Conservation (phyloP, 1,140 invertebrate species). For the Calephelis virginiensis region DNA sequence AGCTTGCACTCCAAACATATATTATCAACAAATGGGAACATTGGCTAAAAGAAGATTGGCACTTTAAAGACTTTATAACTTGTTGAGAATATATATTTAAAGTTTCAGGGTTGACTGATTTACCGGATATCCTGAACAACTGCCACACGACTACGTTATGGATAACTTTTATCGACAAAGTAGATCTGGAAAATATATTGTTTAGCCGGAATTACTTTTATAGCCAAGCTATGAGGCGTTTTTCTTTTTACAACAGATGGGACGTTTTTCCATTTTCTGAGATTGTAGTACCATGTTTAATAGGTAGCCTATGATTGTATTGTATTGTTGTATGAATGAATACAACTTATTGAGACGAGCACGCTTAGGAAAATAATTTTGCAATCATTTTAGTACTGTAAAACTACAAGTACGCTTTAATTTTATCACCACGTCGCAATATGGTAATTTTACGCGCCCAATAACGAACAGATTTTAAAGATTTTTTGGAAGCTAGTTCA, state of each 20-base stretch:
- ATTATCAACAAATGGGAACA: neutral
- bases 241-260: neutral
- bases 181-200: neutral
- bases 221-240: neutral
- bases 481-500: too few relatives aligned
- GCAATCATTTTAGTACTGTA: too few relatives aligned
- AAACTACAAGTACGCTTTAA: too few relatives aligned
- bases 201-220: neutral
- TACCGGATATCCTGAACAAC: conserved; percentile 1
- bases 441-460: too few relatives aligned
- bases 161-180: neutral
- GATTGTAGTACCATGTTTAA: too few relatives aligned
- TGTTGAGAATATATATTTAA: neutral
- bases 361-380: too few relatives aligned
- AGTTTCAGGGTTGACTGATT: neutral
- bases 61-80: neutral
- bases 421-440: too few relatives aligned
- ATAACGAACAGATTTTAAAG: too few relatives aligned
- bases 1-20: neutral
- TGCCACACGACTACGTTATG: neutral
- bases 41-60: neutral
- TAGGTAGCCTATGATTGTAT: too few relatives aligned
- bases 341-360: too few relatives aligned
- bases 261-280: too few relatives aligned
- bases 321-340: too few relatives aligned